Evolutionary conservation across 2,797 vertebrate species (phyloP), one percentile per base, ranked within the genome.

Genomic region (Netta rufina): DNA sequence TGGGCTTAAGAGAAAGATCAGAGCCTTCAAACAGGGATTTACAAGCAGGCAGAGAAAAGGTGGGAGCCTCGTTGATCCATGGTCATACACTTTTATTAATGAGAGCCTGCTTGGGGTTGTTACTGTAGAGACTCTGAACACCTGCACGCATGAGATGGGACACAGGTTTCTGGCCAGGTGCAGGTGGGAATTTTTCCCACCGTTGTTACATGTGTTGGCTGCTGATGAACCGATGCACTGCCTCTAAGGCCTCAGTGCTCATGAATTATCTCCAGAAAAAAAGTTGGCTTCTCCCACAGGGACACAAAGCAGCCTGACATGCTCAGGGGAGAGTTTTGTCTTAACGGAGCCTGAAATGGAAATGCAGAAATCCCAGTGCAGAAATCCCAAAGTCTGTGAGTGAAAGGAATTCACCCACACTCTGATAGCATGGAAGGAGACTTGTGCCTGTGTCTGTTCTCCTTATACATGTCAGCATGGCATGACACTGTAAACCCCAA

Each of bases 401-500:
- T 61, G 47, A 64, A 67, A 53, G 6, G 43, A 85, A 30, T 38
- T 72, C 5, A 16, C 41, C 0, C 1, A 3, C 24, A 30, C 19
- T 62, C 22, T 0, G 1, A 32, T 77, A 58, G 21, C 38, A 8
- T n/a, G 43, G 75, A 58, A 82, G 43, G 85, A 28, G 57, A 71
- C 19, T 36, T 45, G n/a, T 64, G 25, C 25, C 32, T 74, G 0
- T 28, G 13, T 41, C 11, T 78, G 19, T 65, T 78, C 58, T 81
- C 45, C 73, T 47, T 64, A 90, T 61, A 30, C 2, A 0, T 78
- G 33, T 33, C 38, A 71, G 28, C 24, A 32, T 49, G 53, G 12
- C 6, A 14, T 24, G 53, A 39, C 39, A 11, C n/a, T 60, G 22
- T 54, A 66, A 67, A 38, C 22, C 14, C 0, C 0, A 11, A 33